Conservation (phyloP, 2,113 vertebrate species). For the Bubo bubo region DNA sequence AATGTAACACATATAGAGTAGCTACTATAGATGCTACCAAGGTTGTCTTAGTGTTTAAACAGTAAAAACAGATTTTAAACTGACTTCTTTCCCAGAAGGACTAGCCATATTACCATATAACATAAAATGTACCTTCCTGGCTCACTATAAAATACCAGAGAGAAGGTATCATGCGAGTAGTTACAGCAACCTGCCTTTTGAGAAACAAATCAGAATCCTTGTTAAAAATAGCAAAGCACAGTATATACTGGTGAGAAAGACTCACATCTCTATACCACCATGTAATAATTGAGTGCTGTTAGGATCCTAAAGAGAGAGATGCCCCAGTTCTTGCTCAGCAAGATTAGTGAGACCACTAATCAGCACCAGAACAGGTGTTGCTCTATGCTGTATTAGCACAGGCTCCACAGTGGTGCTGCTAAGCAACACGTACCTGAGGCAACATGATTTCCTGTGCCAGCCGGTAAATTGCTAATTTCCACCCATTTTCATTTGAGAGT, state of each 20-base stretch:
- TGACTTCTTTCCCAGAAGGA: neutral
- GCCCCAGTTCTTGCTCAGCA: neutral
- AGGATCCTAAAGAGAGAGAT: neutral
- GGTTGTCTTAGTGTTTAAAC: neutral
- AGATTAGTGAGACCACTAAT: neutral
- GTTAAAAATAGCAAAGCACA: neutral
- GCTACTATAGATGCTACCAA: neutral
- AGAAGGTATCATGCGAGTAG: neutral
- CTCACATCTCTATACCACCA: neutral
- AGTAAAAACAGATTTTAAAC: neutral
- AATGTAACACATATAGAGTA: neutral
- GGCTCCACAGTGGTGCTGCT: neutral
- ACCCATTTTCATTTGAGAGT: neutral
- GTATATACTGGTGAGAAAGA: neutral
- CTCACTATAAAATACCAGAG: neutral
- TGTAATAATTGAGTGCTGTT: neutral
- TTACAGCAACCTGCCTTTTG: neutral
- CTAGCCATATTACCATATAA: neutral
- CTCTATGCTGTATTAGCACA: neutral
- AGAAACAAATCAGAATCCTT: neutral
- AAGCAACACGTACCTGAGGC: neutral
- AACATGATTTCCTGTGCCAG: neutral
- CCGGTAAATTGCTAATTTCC: neutral
- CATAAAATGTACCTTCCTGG: neutral
- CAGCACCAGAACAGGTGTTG: neutral